These are phyloP conservation scores for Trinectes maculatus DNA, from an alignment of 2,113 vertebrate genomes.

Conservation along the genomic window DNA sequence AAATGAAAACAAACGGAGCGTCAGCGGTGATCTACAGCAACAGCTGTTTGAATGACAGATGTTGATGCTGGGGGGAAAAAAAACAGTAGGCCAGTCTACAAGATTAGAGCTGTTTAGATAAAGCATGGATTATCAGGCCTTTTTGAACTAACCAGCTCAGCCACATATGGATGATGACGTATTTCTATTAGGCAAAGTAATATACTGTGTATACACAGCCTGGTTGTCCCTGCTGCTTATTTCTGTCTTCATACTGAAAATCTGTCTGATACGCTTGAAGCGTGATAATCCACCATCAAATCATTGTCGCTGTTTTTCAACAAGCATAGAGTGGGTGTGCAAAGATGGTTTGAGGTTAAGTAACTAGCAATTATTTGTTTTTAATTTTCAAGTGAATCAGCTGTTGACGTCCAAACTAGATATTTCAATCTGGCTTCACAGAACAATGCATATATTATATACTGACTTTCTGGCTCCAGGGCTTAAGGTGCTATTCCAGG, in stretches of 20 bases:
- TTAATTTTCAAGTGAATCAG: neutral
- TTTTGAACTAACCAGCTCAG: conserved; percentile 17
- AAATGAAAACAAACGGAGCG: conserved; percentile 38
- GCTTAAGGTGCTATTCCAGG: neutral
- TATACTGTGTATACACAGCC: neutral
- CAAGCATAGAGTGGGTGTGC: neutral
- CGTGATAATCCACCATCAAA: neutral
- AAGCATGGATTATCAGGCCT: neutral
- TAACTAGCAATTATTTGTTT: neutral
- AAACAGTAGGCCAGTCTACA: conserved; percentile 17
- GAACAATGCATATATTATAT: neutral
- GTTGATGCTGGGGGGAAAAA: conserved; percentile 41
- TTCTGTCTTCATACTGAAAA: neutral
- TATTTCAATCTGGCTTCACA: neutral
- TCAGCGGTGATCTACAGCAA: conserved; percentile 15
- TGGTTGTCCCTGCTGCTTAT: neutral
- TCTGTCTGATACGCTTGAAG: neutral
- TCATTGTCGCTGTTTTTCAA: neutral
- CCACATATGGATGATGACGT: conserved; percentile 36
- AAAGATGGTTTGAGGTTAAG: neutral
- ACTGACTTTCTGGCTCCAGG: neutral
- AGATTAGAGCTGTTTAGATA: conserved; percentile 31
- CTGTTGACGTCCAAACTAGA: neutral
- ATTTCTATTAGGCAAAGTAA: conserved; percentile 22
- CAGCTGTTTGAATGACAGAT: conserved; percentile 60